These are phyloP conservation scores for Delphinus delphis DNA, from an alignment of 2,113 vertebrate species.

Conservation along the genomic window DNA sequence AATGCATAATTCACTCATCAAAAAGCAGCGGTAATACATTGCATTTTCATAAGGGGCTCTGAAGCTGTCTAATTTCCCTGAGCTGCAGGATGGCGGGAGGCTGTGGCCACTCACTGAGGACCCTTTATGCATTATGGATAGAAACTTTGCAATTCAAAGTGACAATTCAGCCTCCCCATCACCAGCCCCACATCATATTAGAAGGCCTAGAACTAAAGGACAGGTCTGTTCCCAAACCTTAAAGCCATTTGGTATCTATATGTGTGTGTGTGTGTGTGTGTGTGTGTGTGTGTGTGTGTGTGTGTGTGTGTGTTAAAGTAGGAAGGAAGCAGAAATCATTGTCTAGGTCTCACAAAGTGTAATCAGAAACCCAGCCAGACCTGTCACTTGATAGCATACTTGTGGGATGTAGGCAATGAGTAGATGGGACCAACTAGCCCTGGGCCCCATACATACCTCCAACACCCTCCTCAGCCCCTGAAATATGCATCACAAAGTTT, in stretches of 20 bases:
- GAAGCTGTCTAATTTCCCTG: slow-evolving; percentile 86
- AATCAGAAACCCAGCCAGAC: neutral
- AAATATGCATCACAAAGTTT: neutral
- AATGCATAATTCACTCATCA: slow-evolving; percentile 87
- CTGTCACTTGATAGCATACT: neutral
- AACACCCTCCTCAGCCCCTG: neutral
- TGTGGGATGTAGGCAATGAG: neutral
- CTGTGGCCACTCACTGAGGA: slow-evolving; percentile 60
- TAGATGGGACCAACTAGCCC: too few relatives aligned
- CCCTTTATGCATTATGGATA: slow-evolving; percentile 84
- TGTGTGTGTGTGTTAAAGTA: neutral
- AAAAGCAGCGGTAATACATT: slow-evolving; percentile 80
- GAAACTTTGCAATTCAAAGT: slow-evolving; percentile 82
- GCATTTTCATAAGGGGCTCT: slow-evolving; percentile 86
- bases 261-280: neutral
- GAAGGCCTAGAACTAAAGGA: slow-evolving; percentile 13
- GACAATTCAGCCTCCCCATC: slow-evolving; percentile 49
- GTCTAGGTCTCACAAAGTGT: neutral
- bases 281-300: neutral
- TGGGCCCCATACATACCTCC: neutral
- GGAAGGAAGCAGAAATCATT: neutral
- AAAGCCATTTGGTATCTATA: neutral
- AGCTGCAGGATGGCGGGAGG: slow-evolving; percentile 79
- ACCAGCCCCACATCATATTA: neutral
- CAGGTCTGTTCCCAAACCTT: neutral